phyloP scores from a whole-genome alignment of 2,888 invertebrate species.

The Pristionchus mayeri region DNA sequence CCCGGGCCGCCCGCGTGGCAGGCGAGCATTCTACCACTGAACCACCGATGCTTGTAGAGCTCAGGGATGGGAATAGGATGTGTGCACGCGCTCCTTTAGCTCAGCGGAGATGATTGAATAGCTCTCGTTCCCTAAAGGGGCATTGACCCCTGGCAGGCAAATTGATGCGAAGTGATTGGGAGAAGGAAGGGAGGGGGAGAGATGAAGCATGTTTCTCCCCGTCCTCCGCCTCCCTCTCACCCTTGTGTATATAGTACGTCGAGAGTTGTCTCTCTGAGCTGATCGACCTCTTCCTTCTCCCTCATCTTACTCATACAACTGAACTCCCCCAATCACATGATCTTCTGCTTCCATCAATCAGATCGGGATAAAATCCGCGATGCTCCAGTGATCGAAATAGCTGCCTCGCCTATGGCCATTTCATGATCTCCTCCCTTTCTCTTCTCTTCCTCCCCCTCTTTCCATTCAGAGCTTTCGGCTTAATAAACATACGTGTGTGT shows the following conservation, averaged over 20 bases:
- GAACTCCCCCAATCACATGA: conserved; percentile 1
- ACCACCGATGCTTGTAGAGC: conserved; percentile 59
- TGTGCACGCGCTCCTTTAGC: not conserved
- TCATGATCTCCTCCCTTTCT: conserved; percentile 21
- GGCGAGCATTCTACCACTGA: conserved; percentile 75
- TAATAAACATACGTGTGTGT: conserved; percentile 39
- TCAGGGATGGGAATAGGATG: not conserved
- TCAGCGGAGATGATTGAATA: not conserved
- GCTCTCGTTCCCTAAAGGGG: conserved; percentile 15
- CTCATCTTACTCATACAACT: conserved; percentile 37
- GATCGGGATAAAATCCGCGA: not conserved
- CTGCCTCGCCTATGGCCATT: conserved; percentile 19
- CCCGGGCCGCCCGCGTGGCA: conserved; percentile 73
- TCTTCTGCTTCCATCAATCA: not conserved
- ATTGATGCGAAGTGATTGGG: conserved; percentile 34
- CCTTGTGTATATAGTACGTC: conserved; percentile 41
- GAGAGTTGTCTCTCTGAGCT: conserved; percentile 24
- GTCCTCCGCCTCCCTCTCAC: conserved; percentile 6
- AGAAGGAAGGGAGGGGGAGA: not conserved
- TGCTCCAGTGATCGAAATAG: conserved; percentile 28
- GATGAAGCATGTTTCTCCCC: conserved; percentile 29
- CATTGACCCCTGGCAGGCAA: not conserved
- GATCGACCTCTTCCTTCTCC: conserved; percentile 33
- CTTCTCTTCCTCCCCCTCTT: not conserved
- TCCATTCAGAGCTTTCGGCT: conserved; percentile 43